Evolutionary conservation across 2,888 invertebrate genomes (phyloP).

Genomic region (Sesia apiformis): DNA sequence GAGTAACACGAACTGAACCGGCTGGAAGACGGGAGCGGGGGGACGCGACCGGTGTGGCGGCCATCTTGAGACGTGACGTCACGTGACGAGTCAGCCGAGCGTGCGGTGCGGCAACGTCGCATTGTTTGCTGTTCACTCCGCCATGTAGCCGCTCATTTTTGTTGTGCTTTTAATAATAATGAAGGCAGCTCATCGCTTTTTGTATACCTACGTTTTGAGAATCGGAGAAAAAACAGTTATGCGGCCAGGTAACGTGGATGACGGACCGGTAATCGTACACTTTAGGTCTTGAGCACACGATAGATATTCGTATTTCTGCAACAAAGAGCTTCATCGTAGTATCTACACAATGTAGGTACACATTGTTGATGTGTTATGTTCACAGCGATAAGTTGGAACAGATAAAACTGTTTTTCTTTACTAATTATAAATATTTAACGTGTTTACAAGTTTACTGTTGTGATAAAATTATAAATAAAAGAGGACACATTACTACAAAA

Average conservation of each 20-base stretch:
- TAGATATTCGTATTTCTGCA: no score
- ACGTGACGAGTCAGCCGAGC: conserved; percentile 71
- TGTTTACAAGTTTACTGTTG: neutral
- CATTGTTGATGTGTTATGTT: neutral
- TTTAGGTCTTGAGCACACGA: no score
- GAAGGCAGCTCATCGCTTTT: conserved; percentile 47
- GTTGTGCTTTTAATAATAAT: conserved; percentile 62
- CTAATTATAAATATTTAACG: neutral
- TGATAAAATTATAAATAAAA: neutral
- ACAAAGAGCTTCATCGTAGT: neutral
- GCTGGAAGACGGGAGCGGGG: conserved; percentile 30
- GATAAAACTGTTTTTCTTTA: neutral
- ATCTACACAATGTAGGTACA: neutral
- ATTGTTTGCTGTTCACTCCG: conserved; percentile 23
- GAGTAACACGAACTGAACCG: conserved; percentile 50
- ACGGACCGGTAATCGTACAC: conserved; percentile 15
- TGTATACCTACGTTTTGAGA: conserved; percentile 50
- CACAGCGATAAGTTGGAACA: neutral
- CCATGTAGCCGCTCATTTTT: conserved; percentile 55
- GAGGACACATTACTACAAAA: neutral
- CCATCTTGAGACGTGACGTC: conserved; percentile 75
- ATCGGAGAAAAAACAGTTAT: conserved; percentile 66
- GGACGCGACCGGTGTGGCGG: conserved; percentile 62
- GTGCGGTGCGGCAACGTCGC: conserved; percentile 65
- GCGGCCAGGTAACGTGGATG: conserved; percentile 52